phyloP scores from a whole-genome alignment of 2,888 invertebrate species.

The Silvanus unidentatus region DNA sequence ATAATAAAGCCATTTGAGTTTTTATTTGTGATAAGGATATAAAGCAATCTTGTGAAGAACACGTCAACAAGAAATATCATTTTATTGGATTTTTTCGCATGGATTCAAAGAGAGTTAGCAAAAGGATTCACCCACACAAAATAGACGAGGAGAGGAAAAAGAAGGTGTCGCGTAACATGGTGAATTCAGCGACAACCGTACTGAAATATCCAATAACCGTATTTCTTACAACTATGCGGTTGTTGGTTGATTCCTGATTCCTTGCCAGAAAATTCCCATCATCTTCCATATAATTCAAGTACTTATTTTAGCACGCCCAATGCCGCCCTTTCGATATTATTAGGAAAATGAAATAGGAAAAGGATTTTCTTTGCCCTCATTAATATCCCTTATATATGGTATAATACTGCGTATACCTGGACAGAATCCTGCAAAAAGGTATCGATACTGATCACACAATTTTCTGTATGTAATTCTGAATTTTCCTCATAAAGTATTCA shows the following conservation, averaged over 20 bases:
- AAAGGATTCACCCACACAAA: neutral
- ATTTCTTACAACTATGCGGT: slow-evolving; percentile 4
- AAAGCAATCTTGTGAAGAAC: slow-evolving; percentile 2
- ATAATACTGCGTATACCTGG: too few species aligned
- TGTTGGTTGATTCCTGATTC: neutral
- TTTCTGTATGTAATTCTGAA: neutral
- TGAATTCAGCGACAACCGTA: neutral
- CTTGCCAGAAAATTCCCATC: too few species aligned
- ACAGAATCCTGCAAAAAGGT: too few species aligned
- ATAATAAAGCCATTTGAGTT: slow-evolving; percentile 3
- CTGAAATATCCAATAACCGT: slow-evolving; percentile 5
- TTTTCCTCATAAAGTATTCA: slow-evolving; percentile 2
- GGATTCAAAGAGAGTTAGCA: neutral
- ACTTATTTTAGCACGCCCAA: too few species aligned
- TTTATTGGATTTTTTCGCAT: slow-evolving; percentile 4
- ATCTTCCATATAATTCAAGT: too few species aligned
- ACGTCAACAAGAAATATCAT: slow-evolving; percentile 3
- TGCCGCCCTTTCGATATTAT: too few species aligned
- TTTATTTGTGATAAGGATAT: slow-evolving; percentile 1
- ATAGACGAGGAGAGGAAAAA: neutral
- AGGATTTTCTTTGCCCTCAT: too few species aligned
- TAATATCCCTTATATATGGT: too few species aligned
- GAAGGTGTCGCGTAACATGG: slow-evolving; percentile 3
- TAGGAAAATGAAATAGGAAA: too few species aligned
- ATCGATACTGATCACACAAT: too few species aligned